Base-by-base conservation (phyloP, 2,888 invertebrate genomes). In the Ophion ellenae region DNA sequence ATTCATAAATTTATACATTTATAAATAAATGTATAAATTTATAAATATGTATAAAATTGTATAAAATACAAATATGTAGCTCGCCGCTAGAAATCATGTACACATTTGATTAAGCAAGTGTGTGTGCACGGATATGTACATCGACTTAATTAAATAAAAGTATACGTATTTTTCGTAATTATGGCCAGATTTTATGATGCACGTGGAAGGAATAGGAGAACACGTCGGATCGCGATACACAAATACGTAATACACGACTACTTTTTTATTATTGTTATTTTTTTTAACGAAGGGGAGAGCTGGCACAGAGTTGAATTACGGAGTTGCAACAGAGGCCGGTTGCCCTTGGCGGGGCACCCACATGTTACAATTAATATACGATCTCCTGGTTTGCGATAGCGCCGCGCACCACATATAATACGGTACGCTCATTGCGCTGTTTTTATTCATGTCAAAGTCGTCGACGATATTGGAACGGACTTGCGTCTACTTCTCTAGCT, bases 361-460 rank as follows among this genome's bases (percentile, higher is more conserved):
- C 86, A 84, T 84, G 83, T 86, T 86, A 86, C 86, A 86, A 86
- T 84, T 84, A 86, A 84, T 83, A 75, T 66, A 69, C 82, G 80
- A 75, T 84, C 83, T 81, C 73, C 47, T 66, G 57, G 59, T 36
- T 45, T 47, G 75, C 75, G 74, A 81, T 71, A 84, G 45, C 78
- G 67, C 45, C 40, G 73, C 63, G 69, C 80, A 53, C 53, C 53
- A 53, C 63, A 36, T 77, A 78, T 85, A 81, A 81, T 85, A 81
- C 47, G 64, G 40, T 61, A 53, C n/a, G 36, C 36, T 77, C 28
- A 47, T 70, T 20, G 61, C 69, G 61, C 61, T 11, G 28, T 84
- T 81, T 75, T 81, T 86, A 86, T 83, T 81, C 78, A 57, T 79
- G 83, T 86, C 86, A 86, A 81, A 84, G 83, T 86, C 86, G 78